Evolutionary conservation across 2,888 invertebrate genomes (phyloP), one percentile per base, ranked within the genome.

Genomic region (Euplexia lucipara): DNA sequence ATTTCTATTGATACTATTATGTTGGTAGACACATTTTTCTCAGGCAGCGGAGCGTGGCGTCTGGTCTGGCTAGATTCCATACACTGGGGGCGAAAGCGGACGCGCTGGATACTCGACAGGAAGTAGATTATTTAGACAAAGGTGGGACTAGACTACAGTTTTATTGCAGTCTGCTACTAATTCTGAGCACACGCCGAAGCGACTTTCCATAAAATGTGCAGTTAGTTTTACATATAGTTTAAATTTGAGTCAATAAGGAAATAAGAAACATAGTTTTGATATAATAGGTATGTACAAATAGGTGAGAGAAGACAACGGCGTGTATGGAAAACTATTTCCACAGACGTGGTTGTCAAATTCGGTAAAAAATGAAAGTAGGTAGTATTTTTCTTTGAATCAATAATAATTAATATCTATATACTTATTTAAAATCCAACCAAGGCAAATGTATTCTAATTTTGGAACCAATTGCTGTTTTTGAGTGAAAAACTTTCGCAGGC

Each of bases 41-140:
- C 93, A 94, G 89, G 91, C 92, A 85, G 75, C 91, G 87, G 87
- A 88, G 88, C 93, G 89, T 91, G 75, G 88, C 93, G 90, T 91
- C 79, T 82, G 89, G 90, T 87, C 88, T 90, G 86, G 79, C 82
- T 79, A 86, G 86, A 84, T 83, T 83, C 76, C 81, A 78, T 80
- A 69, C 71, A 75, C 73, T 79, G 81, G 80, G 70, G 84, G 85
- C 84, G 85, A 88, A 86, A 88, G 88, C 88, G 84, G 84, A 78
- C 77, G 74, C 75, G 70, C 64, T 72, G 60, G 56, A 57, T 69
- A 71, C 76, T 68, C 67, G 67, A 77, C 82, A 84, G 84, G 85
- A 85, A 79, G 81, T 81, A 77, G 49, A 73, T 76, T 59, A 78
- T 73, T 75, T 78, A 78, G 70, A 70, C 73, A 81, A 77, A 81